Conservation (phyloP, 2,797 vertebrate species). For the Manis javanica region DNA sequence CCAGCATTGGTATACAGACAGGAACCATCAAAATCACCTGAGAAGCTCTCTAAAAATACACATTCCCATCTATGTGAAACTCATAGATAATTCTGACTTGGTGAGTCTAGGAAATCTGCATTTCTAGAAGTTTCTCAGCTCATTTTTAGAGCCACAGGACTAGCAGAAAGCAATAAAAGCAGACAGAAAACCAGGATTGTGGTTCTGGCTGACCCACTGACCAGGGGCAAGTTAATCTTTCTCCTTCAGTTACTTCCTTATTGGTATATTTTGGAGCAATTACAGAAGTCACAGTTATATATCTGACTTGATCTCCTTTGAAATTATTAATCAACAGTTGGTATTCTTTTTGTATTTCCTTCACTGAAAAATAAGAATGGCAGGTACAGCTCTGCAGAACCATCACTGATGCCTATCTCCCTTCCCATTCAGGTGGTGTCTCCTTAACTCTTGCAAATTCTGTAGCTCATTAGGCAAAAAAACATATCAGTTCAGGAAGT, state of each 20-base stretch:
- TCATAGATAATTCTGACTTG: background rate
- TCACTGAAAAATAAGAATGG: background rate
- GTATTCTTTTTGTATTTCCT: background rate
- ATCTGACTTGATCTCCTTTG: background rate
- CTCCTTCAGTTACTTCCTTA: background rate
- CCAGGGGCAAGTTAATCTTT: background rate
- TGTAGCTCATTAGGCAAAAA: slow-evolving; percentile 6
- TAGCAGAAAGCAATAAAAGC: slow-evolving; percentile 17
- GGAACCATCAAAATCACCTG: background rate
- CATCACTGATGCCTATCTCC: background rate
- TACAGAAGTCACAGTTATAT: background rate
- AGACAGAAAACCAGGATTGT: slow-evolving; percentile 2
- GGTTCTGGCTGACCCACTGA: background rate
- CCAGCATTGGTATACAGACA: background rate
- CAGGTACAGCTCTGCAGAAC: background rate
- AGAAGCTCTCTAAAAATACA: slow-evolving; percentile 15
- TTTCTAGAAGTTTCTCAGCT: background rate
- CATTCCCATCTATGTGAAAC: background rate
- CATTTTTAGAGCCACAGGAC: background rate
- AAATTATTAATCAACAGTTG: background rate
- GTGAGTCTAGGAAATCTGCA: background rate
- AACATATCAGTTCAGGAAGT: background rate
- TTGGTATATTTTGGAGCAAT: background rate
- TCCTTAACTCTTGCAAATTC: slow-evolving; percentile 9
- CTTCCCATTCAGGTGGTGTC: background rate